Percentiles rank a stretch among this genome's conserved stretches.
phyloP scores from a whole-genome alignment of 2,113 vertebrate species.

The Cathartes aura region DNA sequence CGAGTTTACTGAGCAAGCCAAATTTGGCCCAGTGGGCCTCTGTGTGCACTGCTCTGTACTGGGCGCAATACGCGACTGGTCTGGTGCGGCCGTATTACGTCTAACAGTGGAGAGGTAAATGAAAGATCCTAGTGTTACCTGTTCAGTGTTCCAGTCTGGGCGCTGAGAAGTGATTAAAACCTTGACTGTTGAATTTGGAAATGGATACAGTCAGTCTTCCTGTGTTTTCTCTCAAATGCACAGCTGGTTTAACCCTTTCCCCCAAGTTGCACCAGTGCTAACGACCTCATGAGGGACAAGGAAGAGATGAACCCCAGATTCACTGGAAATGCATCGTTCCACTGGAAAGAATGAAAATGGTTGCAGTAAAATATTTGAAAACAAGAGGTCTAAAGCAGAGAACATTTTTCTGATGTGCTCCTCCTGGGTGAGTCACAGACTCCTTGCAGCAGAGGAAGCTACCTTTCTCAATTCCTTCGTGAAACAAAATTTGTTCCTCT shows the following conservation, averaged over 20 bases:
- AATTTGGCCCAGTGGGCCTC: background rate
- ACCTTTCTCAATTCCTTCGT: background rate
- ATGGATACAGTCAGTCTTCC: background rate
- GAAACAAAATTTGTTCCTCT: background rate
- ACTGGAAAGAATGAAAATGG: background rate
- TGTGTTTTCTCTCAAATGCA: background rate
- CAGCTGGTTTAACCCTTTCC: background rate
- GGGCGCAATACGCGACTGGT: rapidly evolving
- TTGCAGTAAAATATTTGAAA: background rate
- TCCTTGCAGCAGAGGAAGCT: background rate
- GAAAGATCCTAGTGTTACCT: background rate
- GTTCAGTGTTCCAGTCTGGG: background rate
- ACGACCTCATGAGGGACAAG: background rate
- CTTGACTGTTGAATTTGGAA: background rate
- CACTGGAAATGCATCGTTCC: background rate
- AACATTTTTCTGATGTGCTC: background rate
- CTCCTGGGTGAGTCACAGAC: background rate
- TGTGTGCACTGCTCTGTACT: background rate
- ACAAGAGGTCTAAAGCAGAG: background rate
- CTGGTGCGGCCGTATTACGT: background rate
- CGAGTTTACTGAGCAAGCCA: background rate
- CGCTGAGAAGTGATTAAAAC: background rate
- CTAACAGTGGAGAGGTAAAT: background rate
- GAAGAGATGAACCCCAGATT: background rate
- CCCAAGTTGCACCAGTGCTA: background rate